These are phyloP conservation scores for Nicator chloris DNA, from an alignment of 2,113 vertebrate genomes.

Conservation along the genomic window DNA sequence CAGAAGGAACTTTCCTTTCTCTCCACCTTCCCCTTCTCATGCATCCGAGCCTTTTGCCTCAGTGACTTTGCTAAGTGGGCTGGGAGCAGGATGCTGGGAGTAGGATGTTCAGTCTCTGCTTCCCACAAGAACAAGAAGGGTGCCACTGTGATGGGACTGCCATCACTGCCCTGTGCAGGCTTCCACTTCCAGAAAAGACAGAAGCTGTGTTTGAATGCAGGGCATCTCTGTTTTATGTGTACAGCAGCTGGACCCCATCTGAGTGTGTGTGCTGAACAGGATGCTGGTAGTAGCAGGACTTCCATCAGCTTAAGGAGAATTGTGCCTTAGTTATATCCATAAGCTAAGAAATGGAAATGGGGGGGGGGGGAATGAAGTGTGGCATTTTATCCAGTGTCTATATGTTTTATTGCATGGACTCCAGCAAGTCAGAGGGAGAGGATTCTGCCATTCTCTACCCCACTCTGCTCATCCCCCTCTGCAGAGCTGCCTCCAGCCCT, in stretches of 20 bases:
- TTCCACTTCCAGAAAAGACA: background rate
- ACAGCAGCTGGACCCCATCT: background rate
- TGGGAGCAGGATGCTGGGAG: background rate
- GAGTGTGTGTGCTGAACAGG: background rate
- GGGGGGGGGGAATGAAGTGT: fast-evolving
- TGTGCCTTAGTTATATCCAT: background rate
- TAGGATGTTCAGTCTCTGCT: background rate
- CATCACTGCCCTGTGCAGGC: background rate
- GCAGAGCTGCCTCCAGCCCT: fast-evolving
- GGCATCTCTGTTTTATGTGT: background rate
- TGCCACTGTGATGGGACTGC: background rate
- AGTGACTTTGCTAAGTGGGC: background rate
- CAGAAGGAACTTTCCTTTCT: background rate
- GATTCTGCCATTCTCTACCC: background rate
- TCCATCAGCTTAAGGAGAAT: background rate
- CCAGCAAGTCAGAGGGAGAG: background rate
- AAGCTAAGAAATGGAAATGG: background rate
- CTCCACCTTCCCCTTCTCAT: background rate
- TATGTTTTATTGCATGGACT: background rate
- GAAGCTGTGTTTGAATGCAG: background rate
- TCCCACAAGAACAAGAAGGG: background rate
- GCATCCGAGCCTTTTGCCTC: background rate
- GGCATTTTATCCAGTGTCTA: background rate
- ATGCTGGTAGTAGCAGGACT: background rate
- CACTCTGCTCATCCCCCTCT: fast-evolving